Conservation (phyloP, 2,113 vertebrate genomes). For the Poeciliopsis turrubarensis region DNA sequence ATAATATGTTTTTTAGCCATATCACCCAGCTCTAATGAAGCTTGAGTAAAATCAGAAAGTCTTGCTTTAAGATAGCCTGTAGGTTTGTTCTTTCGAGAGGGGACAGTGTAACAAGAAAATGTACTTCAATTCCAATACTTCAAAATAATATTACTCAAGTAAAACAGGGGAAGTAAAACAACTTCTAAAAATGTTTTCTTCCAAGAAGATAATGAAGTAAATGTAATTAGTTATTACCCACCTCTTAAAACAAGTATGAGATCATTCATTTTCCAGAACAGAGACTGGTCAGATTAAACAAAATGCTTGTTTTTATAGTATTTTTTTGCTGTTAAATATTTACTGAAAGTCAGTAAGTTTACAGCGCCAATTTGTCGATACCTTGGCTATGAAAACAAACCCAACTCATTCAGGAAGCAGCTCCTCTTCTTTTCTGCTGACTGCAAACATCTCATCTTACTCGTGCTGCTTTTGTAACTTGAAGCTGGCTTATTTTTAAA, state of each 20-base stretch:
- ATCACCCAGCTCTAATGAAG: too few relatives aligned
- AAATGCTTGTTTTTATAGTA: slow-evolving; percentile 7
- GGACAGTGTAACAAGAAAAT: too few relatives aligned
- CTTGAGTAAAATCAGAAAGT: too few relatives aligned
- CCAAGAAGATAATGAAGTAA: too few relatives aligned
- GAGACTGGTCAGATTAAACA: neutral
- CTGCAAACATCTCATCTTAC: slow-evolving; percentile 28
- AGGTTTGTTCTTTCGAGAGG: too few relatives aligned
- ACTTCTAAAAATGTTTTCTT: too few relatives aligned
- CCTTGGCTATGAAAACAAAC: slow-evolving; percentile 17
- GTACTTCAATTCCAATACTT: too few relatives aligned
- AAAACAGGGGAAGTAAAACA: too few relatives aligned
- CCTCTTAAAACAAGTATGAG: neutral
- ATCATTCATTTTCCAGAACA: neutral
- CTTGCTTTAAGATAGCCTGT: too few relatives aligned
- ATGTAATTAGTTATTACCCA: too few relatives aligned
- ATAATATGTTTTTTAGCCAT: too few relatives aligned
- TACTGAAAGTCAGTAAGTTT: slow-evolving; percentile 44
- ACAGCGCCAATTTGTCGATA: slow-evolving; percentile 47
- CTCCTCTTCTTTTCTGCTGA: slow-evolving; percentile 24
- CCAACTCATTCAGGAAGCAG: slow-evolving; percentile 18
- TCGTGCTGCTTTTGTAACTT: slow-evolving; percentile 14
- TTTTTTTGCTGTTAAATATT: slow-evolving; percentile 11
- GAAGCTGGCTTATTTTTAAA: slow-evolving; percentile 39
- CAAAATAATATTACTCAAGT: too few relatives aligned